These are phyloP conservation scores for Formicarius rufipectus DNA, from an alignment of 2,113 vertebrate genomes.

Conservation along the genomic window DNA sequence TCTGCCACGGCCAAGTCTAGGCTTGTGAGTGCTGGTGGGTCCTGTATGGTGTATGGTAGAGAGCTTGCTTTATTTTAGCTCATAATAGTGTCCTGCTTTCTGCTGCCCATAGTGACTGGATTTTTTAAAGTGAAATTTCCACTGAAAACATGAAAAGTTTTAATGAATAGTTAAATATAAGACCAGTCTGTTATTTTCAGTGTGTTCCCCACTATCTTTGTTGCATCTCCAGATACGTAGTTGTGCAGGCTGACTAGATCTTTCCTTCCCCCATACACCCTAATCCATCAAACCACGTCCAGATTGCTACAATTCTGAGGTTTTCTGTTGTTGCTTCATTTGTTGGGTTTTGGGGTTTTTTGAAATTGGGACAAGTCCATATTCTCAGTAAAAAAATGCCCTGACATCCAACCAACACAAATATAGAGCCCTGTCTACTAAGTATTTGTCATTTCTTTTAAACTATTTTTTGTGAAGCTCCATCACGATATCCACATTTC, in stretches of 20 bases:
- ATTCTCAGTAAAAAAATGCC: not conserved
- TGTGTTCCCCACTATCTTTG: not conserved
- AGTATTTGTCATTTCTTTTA: not conserved
- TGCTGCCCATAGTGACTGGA: not conserved
- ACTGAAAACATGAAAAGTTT: not conserved
- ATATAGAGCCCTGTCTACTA: not conserved
- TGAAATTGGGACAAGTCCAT: not conserved
- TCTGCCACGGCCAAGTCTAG: not conserved
- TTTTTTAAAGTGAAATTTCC: not conserved
- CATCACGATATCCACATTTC: not conserved
- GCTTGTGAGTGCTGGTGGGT: not conserved
- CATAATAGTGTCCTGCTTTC: not conserved
- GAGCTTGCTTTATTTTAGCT: not conserved
- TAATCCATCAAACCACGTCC: not conserved
- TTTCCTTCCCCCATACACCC: not conserved
- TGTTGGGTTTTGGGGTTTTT: not conserved
- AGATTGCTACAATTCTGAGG: not conserved
- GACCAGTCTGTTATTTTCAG: not conserved
- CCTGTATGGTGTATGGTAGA: too few species aligned
- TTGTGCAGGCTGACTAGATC: not conserved
- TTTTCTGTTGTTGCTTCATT: not conserved
- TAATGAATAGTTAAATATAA: not conserved
- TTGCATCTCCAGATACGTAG: not conserved
- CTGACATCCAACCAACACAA: not conserved
- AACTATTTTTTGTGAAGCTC: not conserved